Evolutionary conservation across 2,113 vertebrate species (phyloP).

Genomic region (Limanda limanda): DNA sequence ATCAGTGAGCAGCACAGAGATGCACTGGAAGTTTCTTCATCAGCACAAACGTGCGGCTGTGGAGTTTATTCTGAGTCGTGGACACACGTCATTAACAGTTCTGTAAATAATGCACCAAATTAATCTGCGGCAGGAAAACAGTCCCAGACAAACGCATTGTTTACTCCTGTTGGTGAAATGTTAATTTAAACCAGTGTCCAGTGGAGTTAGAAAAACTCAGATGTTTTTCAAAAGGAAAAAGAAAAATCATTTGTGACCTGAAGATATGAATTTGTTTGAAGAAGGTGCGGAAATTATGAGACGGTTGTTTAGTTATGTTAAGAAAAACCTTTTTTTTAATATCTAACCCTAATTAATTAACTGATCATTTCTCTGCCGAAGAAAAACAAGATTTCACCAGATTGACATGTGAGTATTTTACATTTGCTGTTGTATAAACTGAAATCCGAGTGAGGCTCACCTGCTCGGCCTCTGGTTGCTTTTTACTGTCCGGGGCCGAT

Average conservation of each 20-base stretch:
- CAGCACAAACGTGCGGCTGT: too few species aligned
- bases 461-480: constrained; percentile 72
- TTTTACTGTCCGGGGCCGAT: constrained; percentile 72
- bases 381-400: not conserved
- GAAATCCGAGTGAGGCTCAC: constrained; percentile 51
- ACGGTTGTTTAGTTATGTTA: too few species aligned
- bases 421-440: not conserved
- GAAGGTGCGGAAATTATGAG: too few species aligned
- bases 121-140: not conserved
- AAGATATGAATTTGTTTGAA: too few species aligned
- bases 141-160: not conserved
- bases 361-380: not conserved
- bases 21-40: too few species aligned
- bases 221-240: too few species aligned
- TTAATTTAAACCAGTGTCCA: not conserved
- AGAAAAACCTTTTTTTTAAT: too few species aligned
- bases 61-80: not conserved
- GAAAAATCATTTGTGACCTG: too few species aligned
- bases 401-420: not conserved
- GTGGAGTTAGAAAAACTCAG: not conserved
- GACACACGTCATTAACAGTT: not conserved
- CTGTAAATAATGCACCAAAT: not conserved
- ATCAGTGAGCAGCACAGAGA: too few species aligned
- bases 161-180: not conserved
- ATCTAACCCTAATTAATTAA: not conserved